Conservation (phyloP, 2,888 invertebrate species). For the Pseudanteris insignis region DNA sequence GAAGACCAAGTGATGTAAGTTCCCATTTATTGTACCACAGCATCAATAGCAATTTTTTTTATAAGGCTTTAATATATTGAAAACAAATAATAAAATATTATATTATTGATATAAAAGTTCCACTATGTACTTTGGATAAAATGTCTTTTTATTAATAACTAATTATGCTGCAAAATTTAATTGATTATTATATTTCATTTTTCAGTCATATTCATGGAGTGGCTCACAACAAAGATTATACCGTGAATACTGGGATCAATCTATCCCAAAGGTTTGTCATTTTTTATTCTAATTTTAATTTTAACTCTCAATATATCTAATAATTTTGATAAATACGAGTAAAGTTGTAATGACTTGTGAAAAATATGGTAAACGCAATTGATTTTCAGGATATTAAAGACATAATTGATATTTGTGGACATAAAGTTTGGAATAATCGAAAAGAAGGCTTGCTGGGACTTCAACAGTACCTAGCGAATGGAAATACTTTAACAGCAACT, state of each 20-base stretch:
- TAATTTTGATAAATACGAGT: too few relatives aligned
- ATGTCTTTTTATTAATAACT: too few relatives aligned
- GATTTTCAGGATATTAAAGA: conserved; percentile 78
- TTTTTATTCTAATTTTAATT: conserved; percentile 38
- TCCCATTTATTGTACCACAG: background rate
- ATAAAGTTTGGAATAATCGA: conserved; percentile 92
- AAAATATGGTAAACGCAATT: too few relatives aligned
- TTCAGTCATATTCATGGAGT: conserved; percentile 83
- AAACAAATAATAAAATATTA: too few relatives aligned
- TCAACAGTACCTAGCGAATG: conserved; percentile 78
- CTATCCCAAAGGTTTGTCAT: conserved; percentile 67
- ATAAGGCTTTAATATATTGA: too few relatives aligned
- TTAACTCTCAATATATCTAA: background rate
- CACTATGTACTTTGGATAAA: too few relatives aligned
- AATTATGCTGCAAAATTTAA: too few relatives aligned
- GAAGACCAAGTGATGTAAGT: conserved; percentile 83
- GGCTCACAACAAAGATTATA: conserved; percentile 82
- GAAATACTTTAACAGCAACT: conserved; percentile 73
- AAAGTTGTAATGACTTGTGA: too few relatives aligned
- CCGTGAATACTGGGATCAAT: conserved; percentile 72
- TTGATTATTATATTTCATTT: conserved; percentile 16
- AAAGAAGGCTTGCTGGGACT: conserved; percentile 91
- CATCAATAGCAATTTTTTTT: conserved; percentile 6
- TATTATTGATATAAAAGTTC: too few relatives aligned
- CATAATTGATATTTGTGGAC: conserved; percentile 87